Percentiles rank a stretch among this genome's conserved stretches.
Evolutionary conservation across 2,113 vertebrate genomes (phyloP).

Genomic region (Geococcyx californianus): DNA sequence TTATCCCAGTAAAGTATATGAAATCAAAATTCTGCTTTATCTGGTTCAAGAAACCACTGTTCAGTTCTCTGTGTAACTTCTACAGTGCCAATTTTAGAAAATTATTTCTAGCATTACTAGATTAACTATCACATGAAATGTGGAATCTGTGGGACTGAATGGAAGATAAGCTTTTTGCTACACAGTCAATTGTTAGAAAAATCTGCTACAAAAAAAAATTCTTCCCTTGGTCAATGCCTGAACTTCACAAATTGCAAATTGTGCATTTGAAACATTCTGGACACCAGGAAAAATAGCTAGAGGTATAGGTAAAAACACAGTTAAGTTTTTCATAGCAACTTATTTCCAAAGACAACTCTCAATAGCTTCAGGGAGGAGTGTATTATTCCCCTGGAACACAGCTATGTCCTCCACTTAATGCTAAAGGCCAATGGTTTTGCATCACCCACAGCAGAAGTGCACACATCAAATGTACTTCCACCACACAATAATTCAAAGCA

Average conservation of each 20-base stretch:
- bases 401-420: neutral
- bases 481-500: fast-evolving
- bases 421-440: neutral
- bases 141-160: neutral
- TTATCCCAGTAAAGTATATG: neutral
- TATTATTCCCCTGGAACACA: neutral
- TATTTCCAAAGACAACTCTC: neutral
- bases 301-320: neutral
- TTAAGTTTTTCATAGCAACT: neutral
- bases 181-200: neutral
- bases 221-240: neutral
- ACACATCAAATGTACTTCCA: neutral
- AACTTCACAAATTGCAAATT: neutral
- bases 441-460: neutral
- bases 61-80: neutral
- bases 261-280: neutral
- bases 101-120: neutral
- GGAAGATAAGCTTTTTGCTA: neutral
- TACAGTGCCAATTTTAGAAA: neutral
- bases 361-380: neutral
- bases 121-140: neutral
- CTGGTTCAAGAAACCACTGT: neutral
- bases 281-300: neutral
- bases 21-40: neutral
- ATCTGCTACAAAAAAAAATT: neutral